Conservation (phyloP, 2,113 vertebrate genomes). For the Hemiscyllium ocellatum region DNA sequence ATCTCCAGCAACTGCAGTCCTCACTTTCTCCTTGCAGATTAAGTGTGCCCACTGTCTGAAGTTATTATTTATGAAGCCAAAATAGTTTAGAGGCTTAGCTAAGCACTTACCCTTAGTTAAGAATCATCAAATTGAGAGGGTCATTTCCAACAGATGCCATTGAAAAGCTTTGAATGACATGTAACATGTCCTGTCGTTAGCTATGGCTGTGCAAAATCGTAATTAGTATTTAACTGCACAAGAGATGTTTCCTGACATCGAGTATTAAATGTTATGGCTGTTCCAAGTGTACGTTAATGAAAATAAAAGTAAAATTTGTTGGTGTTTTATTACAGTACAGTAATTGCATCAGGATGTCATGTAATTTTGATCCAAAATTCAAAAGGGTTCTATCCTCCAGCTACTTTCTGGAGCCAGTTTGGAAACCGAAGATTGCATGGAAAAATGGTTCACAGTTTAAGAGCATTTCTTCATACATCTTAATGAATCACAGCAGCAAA, state of each 20-base stretch:
- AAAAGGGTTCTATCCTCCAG: not conserved
- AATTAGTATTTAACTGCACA: not conserved
- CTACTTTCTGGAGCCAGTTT: conserved; percentile 10
- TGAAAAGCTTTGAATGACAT: not conserved
- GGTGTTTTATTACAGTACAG: not conserved
- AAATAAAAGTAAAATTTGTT: not conserved
- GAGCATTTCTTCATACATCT: conserved; percentile 9
- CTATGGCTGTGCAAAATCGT: not conserved
- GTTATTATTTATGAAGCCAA: not conserved
- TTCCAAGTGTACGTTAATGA: not conserved
- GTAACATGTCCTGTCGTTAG: not conserved
- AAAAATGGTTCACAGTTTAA: conserved; percentile 33
- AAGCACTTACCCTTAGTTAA: not conserved
- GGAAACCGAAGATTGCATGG: conserved; percentile 17
- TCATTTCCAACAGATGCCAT: not conserved
- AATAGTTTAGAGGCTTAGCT: not conserved
- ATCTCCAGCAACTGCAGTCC: no score
- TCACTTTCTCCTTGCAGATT: no score
- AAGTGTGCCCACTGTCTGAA: not conserved
- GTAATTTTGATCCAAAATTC: not conserved
- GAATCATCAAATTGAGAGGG: not conserved
- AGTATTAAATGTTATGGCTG: not conserved
- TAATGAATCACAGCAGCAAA: conserved; percentile 35
- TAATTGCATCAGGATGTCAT: not conserved
- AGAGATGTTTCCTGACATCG: not conserved